Base-by-base conservation (phyloP, 2,888 invertebrate genomes). In the Herminia tarsipennalis region DNA sequence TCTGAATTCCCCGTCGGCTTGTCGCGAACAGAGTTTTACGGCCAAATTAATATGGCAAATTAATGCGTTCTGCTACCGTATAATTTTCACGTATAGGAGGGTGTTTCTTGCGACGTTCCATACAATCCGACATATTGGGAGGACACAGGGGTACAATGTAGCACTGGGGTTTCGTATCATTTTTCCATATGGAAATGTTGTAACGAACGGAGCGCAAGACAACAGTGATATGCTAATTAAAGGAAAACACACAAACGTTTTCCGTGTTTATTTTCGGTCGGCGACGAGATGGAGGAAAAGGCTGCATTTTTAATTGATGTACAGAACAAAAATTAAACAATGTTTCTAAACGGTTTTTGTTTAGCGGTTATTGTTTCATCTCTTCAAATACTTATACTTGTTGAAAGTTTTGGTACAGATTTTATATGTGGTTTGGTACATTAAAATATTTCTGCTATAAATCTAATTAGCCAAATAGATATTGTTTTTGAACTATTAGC, bases 31-130 rank as follows among this genome's bases (percentile, higher is more conserved):
- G 89, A 92, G 90, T 92, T 92, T 92, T 92, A 92, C 92, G 85
- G 87, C 86, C 83, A 92, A 92, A 92, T 92, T 92, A 92, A 92
- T 92, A 92, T 92, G 87, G 91, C 92, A 92, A 92, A 92, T 92
- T 92, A 92, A 92, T 92, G 91, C 90, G 87, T 81, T 77, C 73
- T 82, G 74, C 72, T 76, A 83, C 83, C 81, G 92, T 88, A 92
- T 91, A 92, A 92, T 92, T 91, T 92, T 82, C 81, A 75, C 81
- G 78, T 84, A 73, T 73, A 69, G 65, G 74, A 76, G 84, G 81
- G 85, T 71, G 75, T 71, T 88, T 83, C 89, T 88, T 89, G 88
- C 85, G 87, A 85, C 81, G 56, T 53, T 48, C 56, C 54, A 43
- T 53, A 49, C 38, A 55, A 66, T 56, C 62, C 68, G 41, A 75